Evolutionary conservation across 2,797 vertebrate genomes (phyloP).

Genomic region (Leptatherina wallacei): DNA sequence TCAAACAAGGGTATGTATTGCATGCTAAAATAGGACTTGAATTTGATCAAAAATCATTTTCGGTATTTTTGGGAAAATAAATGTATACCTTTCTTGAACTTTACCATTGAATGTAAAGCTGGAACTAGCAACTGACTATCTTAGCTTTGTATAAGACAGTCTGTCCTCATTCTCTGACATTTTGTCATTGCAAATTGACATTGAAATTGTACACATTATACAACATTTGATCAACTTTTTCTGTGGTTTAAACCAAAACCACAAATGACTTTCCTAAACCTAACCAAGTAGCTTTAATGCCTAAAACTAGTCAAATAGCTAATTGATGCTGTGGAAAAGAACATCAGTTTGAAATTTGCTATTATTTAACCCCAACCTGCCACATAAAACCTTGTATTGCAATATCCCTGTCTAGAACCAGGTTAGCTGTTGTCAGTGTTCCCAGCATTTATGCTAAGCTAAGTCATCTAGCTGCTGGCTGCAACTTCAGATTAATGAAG

Average conservation of each 20-base stretch:
- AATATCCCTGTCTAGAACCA: not conserved
- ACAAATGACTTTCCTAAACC: not conserved
- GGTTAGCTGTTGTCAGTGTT: not conserved
- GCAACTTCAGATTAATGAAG: constrained; percentile 3
- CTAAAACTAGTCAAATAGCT: not conserved
- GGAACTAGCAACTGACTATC: not conserved
- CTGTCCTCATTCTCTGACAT: not conserved
- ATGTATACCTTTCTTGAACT: not conserved
- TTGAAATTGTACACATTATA: not conserved
- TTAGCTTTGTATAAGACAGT: constrained; percentile 1
- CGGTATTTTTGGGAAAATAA: constrained; percentile 24
- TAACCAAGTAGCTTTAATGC: not conserved
- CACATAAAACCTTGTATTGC: not conserved
- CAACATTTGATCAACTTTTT: not conserved
- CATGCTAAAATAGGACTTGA: constrained; percentile 52
- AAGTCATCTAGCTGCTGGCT: not conserved
- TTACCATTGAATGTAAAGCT: not conserved
- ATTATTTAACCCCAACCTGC: not conserved
- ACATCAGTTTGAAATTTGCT: not conserved
- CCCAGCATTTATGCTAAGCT: constrained; percentile 9
- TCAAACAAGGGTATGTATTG: constrained; percentile 54
- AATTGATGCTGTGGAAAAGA: not conserved
- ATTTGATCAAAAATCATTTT: constrained; percentile 12
- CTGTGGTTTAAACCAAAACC: not conserved
- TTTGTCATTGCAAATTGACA: not conserved